Percentiles rank a stretch among this genome's conserved stretches.
These are phyloP conservation scores for Hirtodrosophila duncani DNA, from an alignment of 2,888 invertebrate genomes.

Conservation along the genomic window DNA sequence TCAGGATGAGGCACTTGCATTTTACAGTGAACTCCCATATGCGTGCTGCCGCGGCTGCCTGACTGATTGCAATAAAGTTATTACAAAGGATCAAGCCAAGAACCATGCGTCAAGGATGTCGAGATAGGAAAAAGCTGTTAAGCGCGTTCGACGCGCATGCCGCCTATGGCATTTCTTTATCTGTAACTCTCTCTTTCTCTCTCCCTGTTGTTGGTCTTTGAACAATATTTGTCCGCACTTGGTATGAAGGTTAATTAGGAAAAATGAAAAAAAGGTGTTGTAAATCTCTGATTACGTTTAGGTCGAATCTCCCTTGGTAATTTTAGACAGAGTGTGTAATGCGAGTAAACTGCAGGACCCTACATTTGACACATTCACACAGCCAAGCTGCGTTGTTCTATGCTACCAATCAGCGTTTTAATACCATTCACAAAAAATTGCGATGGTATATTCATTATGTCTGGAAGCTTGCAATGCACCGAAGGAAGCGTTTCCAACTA, in stretches of 20 bases:
- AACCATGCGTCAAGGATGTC: neutral
- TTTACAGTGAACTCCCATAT: no score
- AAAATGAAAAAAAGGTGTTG: constrained; percentile 55
- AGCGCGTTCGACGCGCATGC: constrained; percentile 64
- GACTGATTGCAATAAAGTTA: no score
- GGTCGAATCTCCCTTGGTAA: no score
- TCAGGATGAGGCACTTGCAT: no score
- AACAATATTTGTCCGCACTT: constrained; percentile 35
- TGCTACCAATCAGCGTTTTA: constrained; percentile 10
- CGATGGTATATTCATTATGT: no score
- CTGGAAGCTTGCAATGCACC: no score
- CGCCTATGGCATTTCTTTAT: constrained; percentile 23
- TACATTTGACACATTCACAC: constrained; percentile 34
- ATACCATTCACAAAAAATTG: no score
- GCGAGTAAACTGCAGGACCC: constrained; percentile 35
- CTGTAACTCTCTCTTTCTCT: constrained; percentile 4
- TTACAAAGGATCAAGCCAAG: neutral
- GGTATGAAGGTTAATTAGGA: constrained; percentile 39
- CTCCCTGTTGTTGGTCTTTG: neutral
- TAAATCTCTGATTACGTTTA: constrained; percentile 69
- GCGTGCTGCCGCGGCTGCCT: no score
- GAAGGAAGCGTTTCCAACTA: no score
- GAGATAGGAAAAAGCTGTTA: constrained; percentile 50
- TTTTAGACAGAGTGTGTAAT: constrained; percentile 55
- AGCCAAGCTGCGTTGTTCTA: no score